phyloP scores from a whole-genome alignment of 2,797 vertebrate genomes.

The Toxotes lorentzi region DNA sequence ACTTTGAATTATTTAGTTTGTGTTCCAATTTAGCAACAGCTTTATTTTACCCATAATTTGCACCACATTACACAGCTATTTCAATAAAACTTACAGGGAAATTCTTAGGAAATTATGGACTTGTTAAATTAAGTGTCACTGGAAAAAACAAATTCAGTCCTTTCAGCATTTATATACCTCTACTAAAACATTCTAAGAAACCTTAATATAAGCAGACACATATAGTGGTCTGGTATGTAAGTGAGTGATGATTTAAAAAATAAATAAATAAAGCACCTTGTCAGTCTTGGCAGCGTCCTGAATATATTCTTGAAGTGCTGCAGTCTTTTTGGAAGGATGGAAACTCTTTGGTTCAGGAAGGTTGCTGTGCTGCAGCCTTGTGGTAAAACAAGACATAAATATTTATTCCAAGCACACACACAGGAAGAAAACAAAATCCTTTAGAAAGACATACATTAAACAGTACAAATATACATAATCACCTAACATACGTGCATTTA shows the following conservation, averaged over 20 bases:
- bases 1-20: slow-evolving; percentile 1
- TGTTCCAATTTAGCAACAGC: slow-evolving; percentile 10
- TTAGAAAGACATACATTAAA: background rate
- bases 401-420: background rate
- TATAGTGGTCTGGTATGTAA: background rate
- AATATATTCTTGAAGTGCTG: slow-evolving; percentile 30
- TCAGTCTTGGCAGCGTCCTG: slow-evolving; percentile 15
- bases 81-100: background rate
- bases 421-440: background rate
- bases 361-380: slow-evolving; percentile 67
- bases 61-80: slow-evolving; percentile 13
- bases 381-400: slow-evolving; percentile 4
- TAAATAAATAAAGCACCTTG: slow-evolving; percentile 52
- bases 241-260: background rate
- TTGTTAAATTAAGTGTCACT: background rate
- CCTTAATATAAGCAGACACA: background rate
- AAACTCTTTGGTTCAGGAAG: slow-evolving; percentile 54
- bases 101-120: background rate
- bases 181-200: background rate
- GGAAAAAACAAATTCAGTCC: slow-evolving; percentile 22
- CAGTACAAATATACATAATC: background rate
- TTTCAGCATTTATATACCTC: background rate
- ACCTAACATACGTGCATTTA: background rate
- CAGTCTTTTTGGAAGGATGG: slow-evolving; percentile 33
- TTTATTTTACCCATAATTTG: slow-evolving; percentile 15